Percentiles rank a stretch among this genome's conserved stretches.
phyloP scores from a whole-genome alignment of 1,140 invertebrate genomes.

The Micrasema longulum region DNA sequence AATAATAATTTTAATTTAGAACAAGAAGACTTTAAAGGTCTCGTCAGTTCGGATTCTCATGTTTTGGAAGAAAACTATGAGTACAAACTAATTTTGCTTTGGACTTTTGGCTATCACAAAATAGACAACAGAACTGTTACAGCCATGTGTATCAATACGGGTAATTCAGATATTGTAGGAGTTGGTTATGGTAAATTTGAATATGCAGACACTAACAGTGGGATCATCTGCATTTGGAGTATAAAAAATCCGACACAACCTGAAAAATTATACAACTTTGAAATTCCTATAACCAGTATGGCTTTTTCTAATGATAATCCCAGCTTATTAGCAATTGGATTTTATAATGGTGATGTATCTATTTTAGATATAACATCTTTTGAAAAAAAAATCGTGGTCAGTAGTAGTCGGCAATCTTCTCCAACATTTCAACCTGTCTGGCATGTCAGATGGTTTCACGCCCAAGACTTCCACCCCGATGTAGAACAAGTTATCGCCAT shows the following conservation, averaged over 20 bases:
- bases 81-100: constrained; percentile 74
- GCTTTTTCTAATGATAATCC: constrained; percentile 77
- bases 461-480: constrained; percentile 60
- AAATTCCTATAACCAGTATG: constrained; percentile 77
- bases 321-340: constrained; percentile 82
- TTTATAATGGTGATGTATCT: constrained; percentile 81
- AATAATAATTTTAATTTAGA: constrained; percentile 72
- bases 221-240: constrained; percentile 83
- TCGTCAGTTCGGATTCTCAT: constrained; percentile 8
- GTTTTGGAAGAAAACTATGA: constrained; percentile 25
- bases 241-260: constrained; percentile 89
- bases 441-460: constrained; percentile 70
- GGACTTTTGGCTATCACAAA: constrained; percentile 70
- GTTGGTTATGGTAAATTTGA: constrained; percentile 77
- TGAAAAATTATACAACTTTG: constrained; percentile 77
- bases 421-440: constrained; percentile 76
- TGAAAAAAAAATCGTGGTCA: constrained; percentile 66
- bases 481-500: constrained; percentile 67
- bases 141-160: constrained; percentile 73
- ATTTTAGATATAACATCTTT: constrained; percentile 77
- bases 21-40: constrained; percentile 76
- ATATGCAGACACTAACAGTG: constrained; percentile 66
- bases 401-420: constrained; percentile 68
- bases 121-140: constrained; percentile 68
- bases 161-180: constrained; percentile 75